Percentiles rank a stretch among this genome's conserved stretches.
Evolutionary conservation across 1,140 invertebrate species (phyloP).

Genomic region (Zaprionus kolodkinae): DNA sequence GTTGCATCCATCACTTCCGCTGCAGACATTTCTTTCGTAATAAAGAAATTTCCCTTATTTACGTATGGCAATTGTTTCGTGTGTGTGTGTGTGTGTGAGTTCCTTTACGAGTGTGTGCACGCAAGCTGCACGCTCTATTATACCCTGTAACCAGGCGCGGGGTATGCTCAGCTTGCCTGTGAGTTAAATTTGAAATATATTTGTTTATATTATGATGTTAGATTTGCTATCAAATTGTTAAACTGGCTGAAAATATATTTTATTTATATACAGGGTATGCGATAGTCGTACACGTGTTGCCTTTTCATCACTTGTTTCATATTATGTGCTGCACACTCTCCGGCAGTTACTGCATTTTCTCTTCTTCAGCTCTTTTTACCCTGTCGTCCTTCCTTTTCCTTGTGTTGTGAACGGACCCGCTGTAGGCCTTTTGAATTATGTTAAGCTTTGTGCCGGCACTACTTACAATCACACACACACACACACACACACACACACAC

Average conservation of each 20-base stretch:
- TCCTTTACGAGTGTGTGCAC: background rate
- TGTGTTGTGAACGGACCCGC: conserved; percentile 18
- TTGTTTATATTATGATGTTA: background rate
- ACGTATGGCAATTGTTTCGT: conserved; percentile 2
- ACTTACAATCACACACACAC: conserved; percentile 40
- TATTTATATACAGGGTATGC: background rate
- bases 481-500: background rate
- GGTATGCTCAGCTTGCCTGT: background rate
- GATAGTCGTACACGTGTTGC: background rate
- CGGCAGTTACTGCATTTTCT: conserved; percentile 40
- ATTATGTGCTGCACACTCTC: conserved; percentile 23
- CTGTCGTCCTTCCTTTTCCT: background rate
- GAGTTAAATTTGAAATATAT: background rate
- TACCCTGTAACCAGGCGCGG: background rate
- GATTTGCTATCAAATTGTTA: background rate
- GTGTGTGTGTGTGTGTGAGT: background rate
- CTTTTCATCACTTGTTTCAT: background rate
- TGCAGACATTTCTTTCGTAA: conserved; percentile 52
- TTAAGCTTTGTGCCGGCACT: conserved; percentile 63
- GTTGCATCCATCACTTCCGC: conserved; percentile 31
- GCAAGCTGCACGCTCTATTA: background rate
- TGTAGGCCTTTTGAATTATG: conserved; percentile 63
- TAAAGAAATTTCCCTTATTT: conserved; percentile 54
- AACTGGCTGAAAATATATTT: background rate
- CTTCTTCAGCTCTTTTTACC: conserved; percentile 13